A percentile compares a stretch with the other conserved stretches of the same genome.
Evolutionary conservation across 2,888 invertebrate species (phyloP).

Genomic region (Platycheirus rosarum): DNA sequence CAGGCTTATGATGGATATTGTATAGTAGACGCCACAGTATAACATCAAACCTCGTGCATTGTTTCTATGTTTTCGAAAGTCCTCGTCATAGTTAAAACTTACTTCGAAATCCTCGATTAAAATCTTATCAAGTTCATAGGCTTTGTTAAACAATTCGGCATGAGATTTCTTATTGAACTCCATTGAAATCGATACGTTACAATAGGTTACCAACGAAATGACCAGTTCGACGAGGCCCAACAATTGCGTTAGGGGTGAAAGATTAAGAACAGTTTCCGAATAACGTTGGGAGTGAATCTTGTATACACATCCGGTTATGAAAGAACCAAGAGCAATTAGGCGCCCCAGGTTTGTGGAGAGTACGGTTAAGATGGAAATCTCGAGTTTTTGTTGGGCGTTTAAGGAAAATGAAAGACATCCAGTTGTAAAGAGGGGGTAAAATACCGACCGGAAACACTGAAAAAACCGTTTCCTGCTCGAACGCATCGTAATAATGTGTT

Average conservation of each 20-base stretch:
- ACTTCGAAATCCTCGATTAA: slow-evolving; percentile 76
- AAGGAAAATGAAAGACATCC: slow-evolving; percentile 53
- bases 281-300: slow-evolving; percentile 75
- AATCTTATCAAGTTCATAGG: slow-evolving; percentile 76
- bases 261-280: slow-evolving; percentile 73
- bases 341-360: slow-evolving; percentile 60
- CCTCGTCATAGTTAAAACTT: slow-evolving; percentile 78
- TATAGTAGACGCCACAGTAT: slow-evolving; percentile 66
- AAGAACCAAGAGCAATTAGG: slow-evolving; percentile 67
- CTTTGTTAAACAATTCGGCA: slow-evolving; percentile 71
- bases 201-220: slow-evolving; percentile 75
- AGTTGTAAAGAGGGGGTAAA: slow-evolving; percentile 32
- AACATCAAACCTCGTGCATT: slow-evolving; percentile 73
- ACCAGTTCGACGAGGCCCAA: slow-evolving; percentile 77
- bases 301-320: slow-evolving; percentile 73
- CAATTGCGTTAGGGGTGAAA: slow-evolving; percentile 77
- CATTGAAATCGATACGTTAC: slow-evolving; percentile 72
- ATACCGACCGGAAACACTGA: slow-evolving; percentile 39
- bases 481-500: slow-evolving; percentile 23
- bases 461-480: slow-evolving; percentile 41
- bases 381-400: slow-evolving; percentile 32
- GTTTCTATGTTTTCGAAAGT: slow-evolving; percentile 72
- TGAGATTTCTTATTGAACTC: slow-evolving; percentile 76
- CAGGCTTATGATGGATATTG: slow-evolving; percentile 76
- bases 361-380: slow-evolving; percentile 21